Percentiles rank a stretch among this genome's conserved stretches.
Evolutionary conservation across 2,888 invertebrate genomes (phyloP).

Genomic region (Aphrophora alni): DNA sequence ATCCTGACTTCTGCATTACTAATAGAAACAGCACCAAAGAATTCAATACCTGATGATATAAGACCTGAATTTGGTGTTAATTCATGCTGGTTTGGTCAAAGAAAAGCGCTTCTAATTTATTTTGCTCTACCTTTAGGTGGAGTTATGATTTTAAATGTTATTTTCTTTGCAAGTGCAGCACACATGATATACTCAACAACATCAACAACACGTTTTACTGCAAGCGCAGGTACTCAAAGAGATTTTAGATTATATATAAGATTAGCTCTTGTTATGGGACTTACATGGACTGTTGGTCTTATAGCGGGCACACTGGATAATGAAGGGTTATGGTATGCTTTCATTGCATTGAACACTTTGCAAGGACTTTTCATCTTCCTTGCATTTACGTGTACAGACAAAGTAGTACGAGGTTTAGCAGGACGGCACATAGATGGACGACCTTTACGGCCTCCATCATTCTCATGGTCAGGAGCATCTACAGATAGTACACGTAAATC

Average conservation of each 20-base stretch:
- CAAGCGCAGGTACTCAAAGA: conserved; percentile 52
- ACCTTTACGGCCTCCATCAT: conserved; percentile 50
- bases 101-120: conserved; percentile 60
- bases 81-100: conserved; percentile 62
- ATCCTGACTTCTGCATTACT: conserved; percentile 55
- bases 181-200: conserved; percentile 58
- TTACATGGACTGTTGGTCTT: conserved; percentile 60
- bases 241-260: conserved; percentile 59
- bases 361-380: conserved; percentile 61
- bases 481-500: conserved; percentile 50
- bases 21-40: conserved; percentile 53
- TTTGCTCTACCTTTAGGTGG: conserved; percentile 60
- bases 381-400: conserved; percentile 60
- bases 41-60: conserved; percentile 48
- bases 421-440: conserved; percentile 43
- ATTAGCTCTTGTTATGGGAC: conserved; percentile 60
- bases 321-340: conserved; percentile 58
- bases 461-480: conserved; percentile 52
- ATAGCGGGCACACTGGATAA: conserved; percentile 58
- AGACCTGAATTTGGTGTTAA: conserved; percentile 59
- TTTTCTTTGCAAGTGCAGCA: conserved; percentile 57
- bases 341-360: conserved; percentile 59
- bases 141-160: conserved; percentile 57
- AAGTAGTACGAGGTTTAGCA: conserved; percentile 54
- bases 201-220: conserved; percentile 52